phyloP scores from a whole-genome alignment of 2,888 invertebrate species.

The Megamerina dolium region DNA sequence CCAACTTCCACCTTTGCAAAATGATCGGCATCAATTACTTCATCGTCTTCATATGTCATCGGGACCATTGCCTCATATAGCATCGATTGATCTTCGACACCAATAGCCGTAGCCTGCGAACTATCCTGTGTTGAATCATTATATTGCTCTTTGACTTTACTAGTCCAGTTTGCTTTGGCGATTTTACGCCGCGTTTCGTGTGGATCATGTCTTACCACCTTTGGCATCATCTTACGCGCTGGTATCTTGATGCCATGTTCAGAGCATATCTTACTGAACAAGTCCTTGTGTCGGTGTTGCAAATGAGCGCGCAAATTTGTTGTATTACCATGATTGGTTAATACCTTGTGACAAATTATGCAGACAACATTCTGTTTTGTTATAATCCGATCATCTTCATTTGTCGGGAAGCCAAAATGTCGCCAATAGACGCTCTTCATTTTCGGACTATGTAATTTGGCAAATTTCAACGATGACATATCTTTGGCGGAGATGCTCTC shows the following conservation, averaged over 20 bases:
- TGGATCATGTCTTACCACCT: conserved; percentile 23
- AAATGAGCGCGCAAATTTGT: conserved; percentile 46
- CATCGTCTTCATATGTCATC: conserved; percentile 41
- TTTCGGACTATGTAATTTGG: conserved; percentile 44
- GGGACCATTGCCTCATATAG: conserved; percentile 42
- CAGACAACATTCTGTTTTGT: conserved; percentile 47
- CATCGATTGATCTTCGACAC: conserved; percentile 35
- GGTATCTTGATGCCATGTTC: conserved; percentile 42
- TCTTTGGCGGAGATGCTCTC: conserved; percentile 24
- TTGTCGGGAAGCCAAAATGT: conserved; percentile 48
- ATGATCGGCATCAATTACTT: conserved; percentile 22
- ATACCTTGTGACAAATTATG: conserved; percentile 39
- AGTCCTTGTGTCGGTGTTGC: conserved; percentile 42
- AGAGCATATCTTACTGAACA: conserved; percentile 37
- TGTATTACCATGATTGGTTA: conserved; percentile 47
- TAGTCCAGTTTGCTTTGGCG: background rate
- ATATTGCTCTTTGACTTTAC: conserved; percentile 13
- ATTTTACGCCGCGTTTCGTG: conserved; percentile 17
- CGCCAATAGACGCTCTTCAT: conserved; percentile 49
- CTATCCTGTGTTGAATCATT: conserved; percentile 3
- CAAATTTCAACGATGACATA: conserved; percentile 31
- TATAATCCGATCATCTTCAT: conserved; percentile 42
- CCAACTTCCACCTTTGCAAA: conserved; percentile 25
- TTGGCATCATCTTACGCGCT: conserved; percentile 33
- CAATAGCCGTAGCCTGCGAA: conserved; percentile 24